Percentiles rank a stretch among this genome's conserved stretches.
Conservation (phyloP, 2,113 vertebrate species). For the Pseudorectes ferrugineus region DNA sequence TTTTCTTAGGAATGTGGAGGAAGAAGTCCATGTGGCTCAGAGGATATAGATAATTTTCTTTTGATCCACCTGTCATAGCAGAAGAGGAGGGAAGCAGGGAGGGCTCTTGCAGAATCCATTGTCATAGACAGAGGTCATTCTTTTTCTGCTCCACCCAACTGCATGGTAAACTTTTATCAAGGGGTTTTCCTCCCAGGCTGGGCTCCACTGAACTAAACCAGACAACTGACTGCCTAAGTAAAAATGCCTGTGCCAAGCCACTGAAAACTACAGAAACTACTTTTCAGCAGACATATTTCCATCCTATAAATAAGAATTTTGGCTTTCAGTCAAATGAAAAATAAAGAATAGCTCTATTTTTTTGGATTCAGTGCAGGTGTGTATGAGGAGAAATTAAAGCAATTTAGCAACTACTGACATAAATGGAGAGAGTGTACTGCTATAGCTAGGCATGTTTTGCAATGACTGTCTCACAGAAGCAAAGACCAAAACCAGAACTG, state of each 20-base stretch:
- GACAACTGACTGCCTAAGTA: background rate
- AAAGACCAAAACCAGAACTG: constrained; percentile 23
- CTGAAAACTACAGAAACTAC: background rate
- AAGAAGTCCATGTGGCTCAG: background rate
- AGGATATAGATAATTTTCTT: background rate
- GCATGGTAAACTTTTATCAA: background rate
- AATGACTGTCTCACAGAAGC: background rate
- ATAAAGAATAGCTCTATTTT: background rate
- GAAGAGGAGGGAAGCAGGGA: background rate
- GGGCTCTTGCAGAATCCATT: background rate
- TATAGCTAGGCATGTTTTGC: background rate
- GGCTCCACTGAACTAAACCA: background rate
- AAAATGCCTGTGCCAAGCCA: background rate
- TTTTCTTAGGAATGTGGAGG: background rate
- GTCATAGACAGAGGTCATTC: background rate
- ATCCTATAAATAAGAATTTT: background rate
- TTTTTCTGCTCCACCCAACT: background rate
- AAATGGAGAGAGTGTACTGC: background rate
- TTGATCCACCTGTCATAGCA: background rate
- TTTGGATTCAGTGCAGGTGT: background rate
- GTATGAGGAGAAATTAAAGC: background rate
- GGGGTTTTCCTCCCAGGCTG: background rate
- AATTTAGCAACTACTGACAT: background rate
- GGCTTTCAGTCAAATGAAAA: background rate
- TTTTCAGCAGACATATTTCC: background rate